A percentile compares a stretch with the other conserved stretches of the same genome.
phyloP scores from a whole-genome alignment of 1,140 invertebrate species.

The Thaumatotibia leucotreta region DNA sequence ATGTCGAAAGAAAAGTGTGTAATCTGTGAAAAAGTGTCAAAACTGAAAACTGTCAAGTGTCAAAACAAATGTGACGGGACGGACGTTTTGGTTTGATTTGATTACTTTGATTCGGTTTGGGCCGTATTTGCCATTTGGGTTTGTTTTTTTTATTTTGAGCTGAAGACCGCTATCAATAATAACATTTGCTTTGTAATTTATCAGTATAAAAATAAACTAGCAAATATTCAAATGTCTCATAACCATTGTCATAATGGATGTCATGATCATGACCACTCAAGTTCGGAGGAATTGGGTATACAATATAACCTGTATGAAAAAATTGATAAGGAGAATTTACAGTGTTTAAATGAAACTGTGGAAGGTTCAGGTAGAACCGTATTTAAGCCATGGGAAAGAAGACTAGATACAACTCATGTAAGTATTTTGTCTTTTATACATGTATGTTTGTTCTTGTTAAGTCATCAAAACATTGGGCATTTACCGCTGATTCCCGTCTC shows the following conservation, averaged over 20 bases:
- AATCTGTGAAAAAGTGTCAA: too few relatives aligned
- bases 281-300: conserved; percentile 85
- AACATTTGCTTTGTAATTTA: background rate
- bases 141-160: too few relatives aligned
- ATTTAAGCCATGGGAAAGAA: conserved; percentile 95
- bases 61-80: background rate
- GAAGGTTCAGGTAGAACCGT: conserved; percentile 92
- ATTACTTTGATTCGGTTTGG: too few relatives aligned
- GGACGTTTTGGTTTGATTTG: background rate
- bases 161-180: too few relatives aligned
- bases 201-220: background rate
- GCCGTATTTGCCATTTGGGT: too few relatives aligned
- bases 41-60: too few relatives aligned
- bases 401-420: conserved; percentile 86
- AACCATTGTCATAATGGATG: conserved; percentile 52
- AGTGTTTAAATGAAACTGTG: conserved; percentile 92
- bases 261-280: conserved; percentile 77
- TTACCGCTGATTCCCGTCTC: too few relatives aligned
- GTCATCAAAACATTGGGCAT: too few relatives aligned
- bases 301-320: conserved; percentile 93
- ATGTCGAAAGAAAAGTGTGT: too few relatives aligned
- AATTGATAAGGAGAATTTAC: conserved; percentile 92
- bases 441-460: too few relatives aligned
- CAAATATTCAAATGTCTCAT: conserved; percentile 47
- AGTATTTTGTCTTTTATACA: conserved; percentile 24